Evolutionary conservation across 2,888 invertebrate species (phyloP).

Genomic region (Steinernema scapterisci): DNA sequence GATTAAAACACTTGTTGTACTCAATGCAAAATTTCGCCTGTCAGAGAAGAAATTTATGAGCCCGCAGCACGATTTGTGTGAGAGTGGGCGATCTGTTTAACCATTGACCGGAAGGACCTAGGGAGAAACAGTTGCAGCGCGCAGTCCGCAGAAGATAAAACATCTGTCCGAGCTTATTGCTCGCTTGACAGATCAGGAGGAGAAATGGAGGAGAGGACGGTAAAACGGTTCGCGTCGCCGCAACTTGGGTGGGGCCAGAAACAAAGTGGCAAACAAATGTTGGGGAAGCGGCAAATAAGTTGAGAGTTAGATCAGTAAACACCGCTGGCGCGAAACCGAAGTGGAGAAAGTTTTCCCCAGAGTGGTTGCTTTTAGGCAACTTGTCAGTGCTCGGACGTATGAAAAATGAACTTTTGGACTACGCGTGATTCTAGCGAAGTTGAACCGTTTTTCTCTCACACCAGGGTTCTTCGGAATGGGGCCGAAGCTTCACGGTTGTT

Average conservation of each 20-base stretch:
- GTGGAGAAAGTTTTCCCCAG: slow-evolving; percentile 1
- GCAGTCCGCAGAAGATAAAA: slow-evolving; percentile 7
- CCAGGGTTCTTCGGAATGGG: too few species aligned
- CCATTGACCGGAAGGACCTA: slow-evolving; percentile 23
- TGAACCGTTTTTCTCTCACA: background rate
- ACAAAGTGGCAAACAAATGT: too few species aligned
- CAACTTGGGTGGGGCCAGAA: too few species aligned
- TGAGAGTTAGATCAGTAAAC: background rate
- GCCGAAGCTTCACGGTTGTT: too few species aligned
- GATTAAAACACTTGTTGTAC: background rate
- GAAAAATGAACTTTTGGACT: slow-evolving; percentile 22
- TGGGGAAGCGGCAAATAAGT: background rate
- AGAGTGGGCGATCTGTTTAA: slow-evolving; percentile 15
- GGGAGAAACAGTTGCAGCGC: slow-evolving; percentile 13
- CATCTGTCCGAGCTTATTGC: slow-evolving; percentile 14
- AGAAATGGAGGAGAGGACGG: too few species aligned
- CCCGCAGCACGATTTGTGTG: slow-evolving; percentile 31
- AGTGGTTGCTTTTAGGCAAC: slow-evolving; percentile 7
- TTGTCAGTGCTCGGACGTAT: background rate
- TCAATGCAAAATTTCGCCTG: background rate
- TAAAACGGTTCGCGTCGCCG: too few species aligned
- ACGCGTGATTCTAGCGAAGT: background rate
- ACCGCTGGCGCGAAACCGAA: background rate
- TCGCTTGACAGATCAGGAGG: background rate
- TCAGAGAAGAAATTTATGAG: slow-evolving; percentile 6